phyloP scores from a whole-genome alignment of 2,888 invertebrate species.

The Drosophila birchii region DNA sequence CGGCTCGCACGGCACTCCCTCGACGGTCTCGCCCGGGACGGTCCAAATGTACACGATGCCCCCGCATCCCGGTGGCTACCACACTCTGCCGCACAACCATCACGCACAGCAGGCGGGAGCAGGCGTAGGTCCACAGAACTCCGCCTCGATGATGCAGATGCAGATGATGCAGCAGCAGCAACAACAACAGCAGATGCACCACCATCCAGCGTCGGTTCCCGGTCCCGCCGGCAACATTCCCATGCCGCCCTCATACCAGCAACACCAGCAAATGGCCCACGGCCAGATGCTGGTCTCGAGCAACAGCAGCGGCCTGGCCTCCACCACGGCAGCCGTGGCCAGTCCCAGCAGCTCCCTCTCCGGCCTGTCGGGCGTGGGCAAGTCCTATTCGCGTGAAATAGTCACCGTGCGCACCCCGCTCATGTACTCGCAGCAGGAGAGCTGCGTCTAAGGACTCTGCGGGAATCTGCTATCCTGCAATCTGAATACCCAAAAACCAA shows the following conservation, averaged over 20 bases:
- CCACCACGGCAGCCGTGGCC: conserved; percentile 81
- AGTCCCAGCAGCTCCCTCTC: conserved; percentile 83
- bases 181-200: conserved; percentile 49
- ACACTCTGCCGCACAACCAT: conserved; percentile 84
- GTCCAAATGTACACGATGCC: conserved; percentile 84
- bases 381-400: conserved; percentile 86
- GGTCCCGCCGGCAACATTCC: conserved; percentile 75
- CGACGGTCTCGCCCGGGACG: conserved; percentile 83
- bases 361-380: conserved; percentile 83
- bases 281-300: conserved; percentile 82
- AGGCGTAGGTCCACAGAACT: conserved; percentile 68
- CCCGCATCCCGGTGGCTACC: conserved; percentile 84
- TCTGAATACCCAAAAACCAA: background rate
- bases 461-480: background rate
- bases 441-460: conserved; percentile 87
- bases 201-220: conserved; percentile 46
- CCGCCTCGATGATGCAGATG: conserved; percentile 82
- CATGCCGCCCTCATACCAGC: conserved; percentile 82
- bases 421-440: conserved; percentile 89
- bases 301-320: conserved; percentile 80
- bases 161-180: conserved; percentile 78
- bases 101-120: conserved; percentile 74
- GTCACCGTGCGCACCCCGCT: conserved; percentile 89
- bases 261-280: conserved; percentile 77
- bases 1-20: conserved; percentile 83